These are phyloP conservation scores for Valencia hispanica DNA, from an alignment of 2,797 vertebrate species.

Conservation along the genomic window DNA sequence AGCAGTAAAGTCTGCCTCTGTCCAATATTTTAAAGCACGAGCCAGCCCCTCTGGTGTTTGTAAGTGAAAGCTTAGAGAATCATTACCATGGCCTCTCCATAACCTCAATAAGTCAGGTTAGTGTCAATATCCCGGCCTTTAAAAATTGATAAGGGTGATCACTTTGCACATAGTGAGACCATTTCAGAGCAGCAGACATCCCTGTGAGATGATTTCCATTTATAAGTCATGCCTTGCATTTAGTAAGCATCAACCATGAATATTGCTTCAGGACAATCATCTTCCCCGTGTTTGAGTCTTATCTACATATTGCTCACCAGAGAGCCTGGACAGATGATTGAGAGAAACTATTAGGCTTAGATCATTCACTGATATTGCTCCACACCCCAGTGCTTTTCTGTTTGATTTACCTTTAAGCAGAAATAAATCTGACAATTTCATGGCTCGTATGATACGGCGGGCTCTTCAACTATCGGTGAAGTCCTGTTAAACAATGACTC, in stretches of 20 bases:
- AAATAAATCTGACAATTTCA: conserved; percentile 41
- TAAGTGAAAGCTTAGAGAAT: conserved; percentile 65
- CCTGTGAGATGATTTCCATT: conserved; percentile 62
- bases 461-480: conserved; percentile 11
- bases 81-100: conserved; percentile 76
- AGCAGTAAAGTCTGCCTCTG: conserved; percentile 43
- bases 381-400: conserved; percentile 27
- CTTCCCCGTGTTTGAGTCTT: conserved; percentile 36
- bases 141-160: conserved; percentile 81
- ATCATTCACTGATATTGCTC: conserved; percentile 35
- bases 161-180: conserved; percentile 60
- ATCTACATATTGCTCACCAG: conserved; percentile 48
- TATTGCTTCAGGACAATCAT: conserved; percentile 48
- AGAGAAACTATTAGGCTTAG: conserved; percentile 44
- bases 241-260: conserved; percentile 45
- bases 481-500: conserved; percentile 39
- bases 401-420: conserved; percentile 48
- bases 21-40: conserved; percentile 51
- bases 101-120: conserved; percentile 78
- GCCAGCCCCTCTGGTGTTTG: conserved; percentile 51
- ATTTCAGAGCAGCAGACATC: conserved; percentile 48
- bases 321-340: conserved; percentile 35
- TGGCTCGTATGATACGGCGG: conserved; percentile 4
- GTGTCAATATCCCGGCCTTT: conserved; percentile 80
- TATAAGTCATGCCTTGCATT: conserved; percentile 60